Percentiles rank a stretch among this genome's conserved stretches.
phyloP scores from a whole-genome alignment of 2,797 vertebrate species.

The Chrosomus eos region DNA sequence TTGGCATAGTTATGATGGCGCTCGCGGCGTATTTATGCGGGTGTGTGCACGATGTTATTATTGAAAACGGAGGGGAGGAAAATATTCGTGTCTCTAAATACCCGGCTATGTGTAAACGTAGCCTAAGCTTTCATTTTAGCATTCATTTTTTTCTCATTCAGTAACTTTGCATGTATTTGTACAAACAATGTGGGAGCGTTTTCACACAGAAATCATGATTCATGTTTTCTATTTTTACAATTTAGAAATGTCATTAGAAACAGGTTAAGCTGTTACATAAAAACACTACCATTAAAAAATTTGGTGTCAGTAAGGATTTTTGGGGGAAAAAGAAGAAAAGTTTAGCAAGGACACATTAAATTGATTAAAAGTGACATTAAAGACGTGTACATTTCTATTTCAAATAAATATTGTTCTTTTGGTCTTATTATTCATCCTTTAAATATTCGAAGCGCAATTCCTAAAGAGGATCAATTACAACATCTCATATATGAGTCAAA shows the following conservation, averaged over 20 bases:
- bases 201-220: not conserved
- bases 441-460: no score
- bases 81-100: no score
- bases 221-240: not conserved
- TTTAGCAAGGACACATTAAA: not conserved
- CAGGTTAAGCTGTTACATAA: not conserved
- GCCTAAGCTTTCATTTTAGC: slow-evolving; percentile 29
- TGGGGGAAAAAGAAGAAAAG: no score
- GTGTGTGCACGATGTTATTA: no score
- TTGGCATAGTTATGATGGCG: no score
- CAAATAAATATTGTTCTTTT: no score
- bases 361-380: not conserved
- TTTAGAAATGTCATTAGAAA: not conserved
- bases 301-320: not conserved
- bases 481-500: no score
- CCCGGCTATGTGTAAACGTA: no score
- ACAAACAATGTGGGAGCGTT: not conserved
- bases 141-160: not conserved
- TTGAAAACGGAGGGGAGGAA: no score
- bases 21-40: no score
- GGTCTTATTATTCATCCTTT: not conserved
- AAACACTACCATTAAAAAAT: not conserved
- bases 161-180: not conserved
- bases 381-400: not conserved
- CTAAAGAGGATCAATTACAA: no score